Evolutionary conservation across 2,797 vertebrate species (phyloP).

Genomic region (Silurus aristotelis): DNA sequence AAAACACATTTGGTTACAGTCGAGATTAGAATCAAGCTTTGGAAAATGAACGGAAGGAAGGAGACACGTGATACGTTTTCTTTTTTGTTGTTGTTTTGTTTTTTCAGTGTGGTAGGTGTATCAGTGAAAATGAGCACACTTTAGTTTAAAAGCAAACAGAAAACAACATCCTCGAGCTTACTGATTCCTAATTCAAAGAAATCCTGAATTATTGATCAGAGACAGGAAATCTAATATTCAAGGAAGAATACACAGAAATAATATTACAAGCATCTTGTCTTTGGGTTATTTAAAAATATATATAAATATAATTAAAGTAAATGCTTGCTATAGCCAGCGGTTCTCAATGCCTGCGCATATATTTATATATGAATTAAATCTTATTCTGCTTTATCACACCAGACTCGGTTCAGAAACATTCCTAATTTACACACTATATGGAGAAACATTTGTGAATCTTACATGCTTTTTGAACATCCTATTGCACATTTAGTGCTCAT

Average conservation of each 20-base stretch:
- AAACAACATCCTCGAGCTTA: conserved; percentile 64
- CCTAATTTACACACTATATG: no score
- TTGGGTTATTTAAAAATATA: background rate
- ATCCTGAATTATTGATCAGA: conserved; percentile 77
- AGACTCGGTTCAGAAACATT: background rate
- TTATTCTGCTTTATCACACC: background rate
- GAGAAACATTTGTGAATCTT: no score
- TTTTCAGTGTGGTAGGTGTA: conserved; percentile 33
- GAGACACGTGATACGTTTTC: conserved; percentile 63
- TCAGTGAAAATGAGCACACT: conserved; percentile 43
- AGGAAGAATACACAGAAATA: conserved; percentile 74
- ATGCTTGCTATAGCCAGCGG: conserved; percentile 5
- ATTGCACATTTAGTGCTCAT: no score
- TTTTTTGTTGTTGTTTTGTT: no score
- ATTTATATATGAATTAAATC: no score
- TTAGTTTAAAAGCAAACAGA: conserved; percentile 61
- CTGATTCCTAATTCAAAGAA: conserved; percentile 60
- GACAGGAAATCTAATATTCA: conserved; percentile 67
- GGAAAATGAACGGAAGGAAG: conserved; percentile 76
- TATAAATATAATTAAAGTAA: background rate
- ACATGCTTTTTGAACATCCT: no score
- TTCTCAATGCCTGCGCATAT: background rate
- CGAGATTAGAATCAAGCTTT: conserved; percentile 75
- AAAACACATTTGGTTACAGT: conserved; percentile 78
- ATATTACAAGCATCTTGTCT: conserved; percentile 68